Evolutionary conservation across 2,888 invertebrate species (phyloP).

Genomic region (Cephalotes varians): DNA sequence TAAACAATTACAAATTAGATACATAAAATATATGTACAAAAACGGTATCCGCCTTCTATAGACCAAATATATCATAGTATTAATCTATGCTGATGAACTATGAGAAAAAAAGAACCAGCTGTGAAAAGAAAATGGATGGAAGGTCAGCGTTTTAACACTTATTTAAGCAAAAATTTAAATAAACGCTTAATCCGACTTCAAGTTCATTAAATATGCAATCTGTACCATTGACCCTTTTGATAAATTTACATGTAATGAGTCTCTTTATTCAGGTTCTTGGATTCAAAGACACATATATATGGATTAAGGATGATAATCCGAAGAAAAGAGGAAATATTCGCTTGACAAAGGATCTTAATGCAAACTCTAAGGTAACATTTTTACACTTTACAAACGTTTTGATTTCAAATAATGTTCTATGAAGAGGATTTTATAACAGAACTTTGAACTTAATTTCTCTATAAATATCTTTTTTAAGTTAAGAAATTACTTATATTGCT

Average conservation of each 20-base stretch:
- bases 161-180: slow-evolving; percentile 50
- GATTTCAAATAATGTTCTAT: slow-evolving; percentile 9
- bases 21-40: background rate
- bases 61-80: background rate
- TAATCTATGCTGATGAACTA: slow-evolving; percentile 18
- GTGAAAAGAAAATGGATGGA: background rate
- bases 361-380: slow-evolving; percentile 75
- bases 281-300: slow-evolving; percentile 90
- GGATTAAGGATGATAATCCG: slow-evolving; percentile 88
- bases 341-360: slow-evolving; percentile 85
- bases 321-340: slow-evolving; percentile 87
- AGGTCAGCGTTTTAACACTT: slow-evolving; percentile 21
- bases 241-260: slow-evolving; percentile 50
- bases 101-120: background rate
- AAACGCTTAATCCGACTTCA: slow-evolving; percentile 33
- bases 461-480: background rate
- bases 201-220: slow-evolving; percentile 49
- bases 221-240: slow-evolving; percentile 18
- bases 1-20: no score
- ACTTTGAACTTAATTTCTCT: background rate
- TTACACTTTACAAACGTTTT: slow-evolving; percentile 13
- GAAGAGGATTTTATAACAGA: background rate
- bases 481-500: background rate
- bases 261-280: slow-evolving; percentile 87
- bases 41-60: background rate